Base-by-base conservation (phyloP, 2,888 invertebrate species). In the Lamellibrachia columna region DNA sequence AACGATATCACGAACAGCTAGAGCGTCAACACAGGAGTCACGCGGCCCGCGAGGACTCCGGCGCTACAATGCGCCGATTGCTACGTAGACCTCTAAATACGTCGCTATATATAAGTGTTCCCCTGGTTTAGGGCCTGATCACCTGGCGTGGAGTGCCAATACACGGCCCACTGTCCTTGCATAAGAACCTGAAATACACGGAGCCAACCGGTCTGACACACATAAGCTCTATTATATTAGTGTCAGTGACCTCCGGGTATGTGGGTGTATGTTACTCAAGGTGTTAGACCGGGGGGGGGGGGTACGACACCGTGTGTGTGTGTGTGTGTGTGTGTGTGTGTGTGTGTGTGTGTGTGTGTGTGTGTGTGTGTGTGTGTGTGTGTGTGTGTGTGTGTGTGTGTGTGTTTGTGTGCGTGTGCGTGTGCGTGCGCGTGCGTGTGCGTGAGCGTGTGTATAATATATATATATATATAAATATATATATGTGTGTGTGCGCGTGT, bases 171-270 rank as follows among this genome's bases (percentile, higher is more conserved):
- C 60, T 60, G 60, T 60, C 60, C 22, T 22, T 15, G n/a, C 22
- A 75, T n/a, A 11, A 22, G 75, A 15, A 75, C 75, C 75, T 75
- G 75, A 75, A 75, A 75, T 75, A 75, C 22, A 75, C 75, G 75
- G 15, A 6, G 75, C 15, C 22, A 75, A 15, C 75, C 22, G 75
- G 15, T 75, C 75, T 22, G 75, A 6, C 22, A 75, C 75, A 75
- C 75, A n/a, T 15, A 15, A 40, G 40, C 40, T 40, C 40, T 40
- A 40, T 40, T 40, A 40, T 40, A 40, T 40, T 40, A 40, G 40
- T 40, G 40, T 40, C 40, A 40, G 40, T 92, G 60, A n/a, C 90
- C 92, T 92, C 60, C 40, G 75, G 92, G 22, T 52, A 90, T 40
- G 40, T 40, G 40, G 40, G 40, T 40, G 40, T 40, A 40, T 40